Conservation (phyloP, 1,140 invertebrate genomes). For the Glossosoma conforme region DNA sequence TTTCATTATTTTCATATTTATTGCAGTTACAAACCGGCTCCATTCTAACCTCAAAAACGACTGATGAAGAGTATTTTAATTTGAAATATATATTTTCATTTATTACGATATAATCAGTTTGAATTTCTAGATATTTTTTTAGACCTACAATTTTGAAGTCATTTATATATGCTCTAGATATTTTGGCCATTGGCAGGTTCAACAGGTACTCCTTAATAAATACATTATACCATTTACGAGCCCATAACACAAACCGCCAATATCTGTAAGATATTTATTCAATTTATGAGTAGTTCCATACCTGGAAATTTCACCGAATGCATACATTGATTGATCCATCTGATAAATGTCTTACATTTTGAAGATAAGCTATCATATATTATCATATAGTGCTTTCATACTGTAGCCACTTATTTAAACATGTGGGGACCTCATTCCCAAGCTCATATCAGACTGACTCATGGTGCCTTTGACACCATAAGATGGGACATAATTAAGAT, state of each 20-base stretch:
- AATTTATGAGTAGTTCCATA: not conserved
- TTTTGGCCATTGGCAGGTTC: not conserved
- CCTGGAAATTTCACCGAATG: not conserved
- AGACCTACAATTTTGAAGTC: not conserved
- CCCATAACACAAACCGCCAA: not conserved
- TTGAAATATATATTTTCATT: no score
- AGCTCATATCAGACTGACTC: not conserved
- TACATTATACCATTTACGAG: not conserved
- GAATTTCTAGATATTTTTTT: not conserved
- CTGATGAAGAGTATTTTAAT: no score
- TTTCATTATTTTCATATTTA: conserved; percentile 6
- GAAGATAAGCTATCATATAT: not conserved
- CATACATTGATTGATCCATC: not conserved
- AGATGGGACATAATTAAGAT: no score
- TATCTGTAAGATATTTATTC: not conserved
- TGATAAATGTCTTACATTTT: not conserved
- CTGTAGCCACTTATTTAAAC: not conserved
- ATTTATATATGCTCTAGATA: not conserved
- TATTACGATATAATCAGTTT: not conserved
- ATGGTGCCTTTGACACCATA: no score
- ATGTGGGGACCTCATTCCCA: not conserved
- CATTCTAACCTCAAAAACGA: no score
- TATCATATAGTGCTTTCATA: not conserved
- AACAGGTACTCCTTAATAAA: not conserved
- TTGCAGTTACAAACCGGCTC: not conserved